Evolutionary conservation across 2,888 invertebrate genomes (phyloP), one percentile per base, ranked within the genome.

Genomic region (Aplocera efformata): DNA sequence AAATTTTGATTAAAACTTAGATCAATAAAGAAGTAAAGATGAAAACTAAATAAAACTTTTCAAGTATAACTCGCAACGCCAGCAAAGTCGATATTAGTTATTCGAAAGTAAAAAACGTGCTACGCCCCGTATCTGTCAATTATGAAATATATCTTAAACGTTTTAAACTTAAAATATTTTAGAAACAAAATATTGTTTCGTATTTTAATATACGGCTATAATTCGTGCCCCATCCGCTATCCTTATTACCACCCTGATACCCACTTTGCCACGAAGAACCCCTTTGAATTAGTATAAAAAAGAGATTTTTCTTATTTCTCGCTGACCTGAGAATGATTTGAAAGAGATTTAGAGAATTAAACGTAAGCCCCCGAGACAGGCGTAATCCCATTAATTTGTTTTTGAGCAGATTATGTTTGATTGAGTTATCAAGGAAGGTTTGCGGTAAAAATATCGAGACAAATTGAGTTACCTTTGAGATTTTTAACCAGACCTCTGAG

Each of bases 251-350:
- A 5, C 25, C 32, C 38, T 46, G 26, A 0, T 29, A 29, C 24
- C 42, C 29, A 29, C 34, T 36, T 32, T 34, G 23, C 32, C 35
- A 31, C 29, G 42, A 60, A 69, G 63, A 64, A 75, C 64, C 65
- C 69, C 67, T 76, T 80, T 76, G 71, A 72, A 72, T 68, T 67
- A 63, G 59, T 63, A 50, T 40, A 67, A 71, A 73, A 71, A 68
- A 63, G 51, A 54, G 56, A 47, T 54, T 56, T 63, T 70, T 66
- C 63, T 67, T 67, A 57, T 63, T 65, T 63, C 56, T 56, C 60
- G 50, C 63, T 69, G 66, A 65, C 66, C 63, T 64, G 60, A 56
- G 59, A 62, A 60, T 52, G 61, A 61, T 69, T 67, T 63, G 48
- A 61, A 66, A 66, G 63, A 60, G 60, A 55, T 64, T 69, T 59